A percentile compares a stretch with the other conserved stretches of the same genome.
Evolutionary conservation across 2,797 vertebrate genomes (phyloP).

Genomic region (Anableps anableps): DNA sequence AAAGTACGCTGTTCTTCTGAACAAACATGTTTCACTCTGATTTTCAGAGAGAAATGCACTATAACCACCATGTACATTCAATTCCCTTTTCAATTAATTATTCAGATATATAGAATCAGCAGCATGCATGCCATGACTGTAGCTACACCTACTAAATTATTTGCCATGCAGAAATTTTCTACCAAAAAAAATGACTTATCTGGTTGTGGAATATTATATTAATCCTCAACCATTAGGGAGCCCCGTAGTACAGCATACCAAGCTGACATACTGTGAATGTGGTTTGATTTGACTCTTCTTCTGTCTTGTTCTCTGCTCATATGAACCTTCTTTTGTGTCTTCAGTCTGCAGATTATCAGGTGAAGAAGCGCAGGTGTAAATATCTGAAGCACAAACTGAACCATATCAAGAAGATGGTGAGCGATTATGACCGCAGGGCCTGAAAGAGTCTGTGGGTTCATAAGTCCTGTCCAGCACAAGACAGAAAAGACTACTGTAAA

Average conservation of each 20-base stretch:
- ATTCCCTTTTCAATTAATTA: no score
- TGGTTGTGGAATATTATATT: no score
- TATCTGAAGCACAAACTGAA: constrained; percentile 88
- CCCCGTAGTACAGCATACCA: neutral
- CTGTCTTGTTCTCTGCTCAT: neutral
- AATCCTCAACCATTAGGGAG: no score
- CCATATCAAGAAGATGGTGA: constrained; percentile 91
- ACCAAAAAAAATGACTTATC: no score
- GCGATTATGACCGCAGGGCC: constrained; percentile 79
- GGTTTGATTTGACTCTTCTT: neutral
- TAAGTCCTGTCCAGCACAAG: neutral
- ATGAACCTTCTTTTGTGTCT: neutral
- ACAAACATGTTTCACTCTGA: no score
- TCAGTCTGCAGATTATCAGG: constrained; percentile 86
- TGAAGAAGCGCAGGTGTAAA: constrained; percentile 87
- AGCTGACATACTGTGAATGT: neutral
- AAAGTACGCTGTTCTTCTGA: no score
- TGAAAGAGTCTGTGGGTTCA: constrained; percentile 32
- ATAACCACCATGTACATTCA: no score
- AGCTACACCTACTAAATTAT: no score
- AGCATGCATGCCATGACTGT: no score
- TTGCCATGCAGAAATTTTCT: no score
- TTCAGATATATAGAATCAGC: no score
- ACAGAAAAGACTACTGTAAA: neutral
- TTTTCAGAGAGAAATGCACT: no score